Conservation (phyloP, 2,888 invertebrate species). For the Trissoscelio sp. region DNA sequence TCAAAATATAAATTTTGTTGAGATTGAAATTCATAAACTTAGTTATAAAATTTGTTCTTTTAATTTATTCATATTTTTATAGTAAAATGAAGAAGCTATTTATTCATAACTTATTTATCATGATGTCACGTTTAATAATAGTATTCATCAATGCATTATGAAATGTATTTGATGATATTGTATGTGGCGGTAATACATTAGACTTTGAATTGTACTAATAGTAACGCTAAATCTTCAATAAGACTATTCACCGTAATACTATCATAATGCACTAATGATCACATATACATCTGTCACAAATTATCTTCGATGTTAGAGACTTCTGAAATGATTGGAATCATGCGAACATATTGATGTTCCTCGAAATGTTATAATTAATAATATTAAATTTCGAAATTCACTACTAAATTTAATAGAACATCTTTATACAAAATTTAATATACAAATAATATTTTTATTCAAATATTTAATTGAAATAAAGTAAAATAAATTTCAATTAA, state of each 20-base stretch:
- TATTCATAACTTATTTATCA: too few relatives aligned
- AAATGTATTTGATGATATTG: constrained; percentile 2
- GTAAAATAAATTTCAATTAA: too few relatives aligned
- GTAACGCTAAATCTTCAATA: constrained; percentile 22
- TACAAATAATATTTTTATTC: too few relatives aligned
- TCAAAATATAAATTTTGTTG: too few relatives aligned
- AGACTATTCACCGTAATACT: constrained; percentile 22
- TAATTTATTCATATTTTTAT: too few relatives aligned
- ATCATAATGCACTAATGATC: constrained; percentile 29
- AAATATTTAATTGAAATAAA: too few relatives aligned
- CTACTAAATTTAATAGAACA: too few relatives aligned
- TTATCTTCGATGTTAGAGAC: constrained; percentile 8
- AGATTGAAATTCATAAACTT: too few relatives aligned
- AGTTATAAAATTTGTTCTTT: too few relatives aligned
- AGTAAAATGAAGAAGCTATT: too few relatives aligned
- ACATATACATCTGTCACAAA: constrained; percentile 7
- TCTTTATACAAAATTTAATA: too few relatives aligned
- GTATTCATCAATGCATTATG: constrained; percentile 1
- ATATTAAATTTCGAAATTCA: too few relatives aligned
- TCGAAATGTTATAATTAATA: not conserved
- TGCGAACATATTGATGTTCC: not conserved
- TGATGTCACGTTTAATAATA: not conserved
- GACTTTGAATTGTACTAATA: constrained; percentile 15
- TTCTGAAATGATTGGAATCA: not conserved
- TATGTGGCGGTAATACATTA: constrained; percentile 13